Base-by-base conservation (phyloP, 2,888 invertebrate species). In the Folsomia manolachei region DNA sequence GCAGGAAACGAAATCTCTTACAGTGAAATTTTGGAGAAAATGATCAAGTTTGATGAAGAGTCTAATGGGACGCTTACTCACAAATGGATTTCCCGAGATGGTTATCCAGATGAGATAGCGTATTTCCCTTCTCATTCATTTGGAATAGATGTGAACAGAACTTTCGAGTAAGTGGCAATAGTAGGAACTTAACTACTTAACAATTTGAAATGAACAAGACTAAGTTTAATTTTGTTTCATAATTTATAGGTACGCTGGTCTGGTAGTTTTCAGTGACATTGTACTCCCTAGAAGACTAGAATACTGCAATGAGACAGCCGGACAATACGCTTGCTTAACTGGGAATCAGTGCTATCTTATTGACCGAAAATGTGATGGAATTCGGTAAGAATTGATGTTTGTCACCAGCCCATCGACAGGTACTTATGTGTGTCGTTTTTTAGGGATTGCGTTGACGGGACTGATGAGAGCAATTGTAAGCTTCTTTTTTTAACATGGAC, bases 141-240 rank as follows among this genome's bases (percentile, higher is more conserved):
- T 83, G 97, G 96, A 25, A 90, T 96, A 75, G 97, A 97, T 84
- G 94, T 94, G 1, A 96, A 97, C 84, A 87, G 94, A 74, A 97
- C 97, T 0, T 96, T 97, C 82, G 92, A 92, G 87, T 96, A 82
- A 83, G 83, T 25, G 14, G n/a, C n/a, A n/a, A n/a, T n/a, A n/a
- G 67, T 68, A 39, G 23, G 26, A 70, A 67, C 27, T 27, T 25
- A 39, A 67, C 51, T 25, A 19, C 60, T 52, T 18, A 26, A 19
- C 19, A 53, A 53, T 27, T 18, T 52, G 52, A 18, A 56, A 56
- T 52, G 25, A 63, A 63, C 21, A 67, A 67, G 25, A 27, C n/a
- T n/a, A 39, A 19, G 25, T 23, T 63, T 27, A 27, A n/a, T n/a
- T n/a, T n/a, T n/a, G n/a, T n/a, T n/a, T n/a, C 39, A 39, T 27